These are phyloP conservation scores for Drosophila paranaensis DNA, from an alignment of 2,888 invertebrate species.

Conservation along the genomic window DNA sequence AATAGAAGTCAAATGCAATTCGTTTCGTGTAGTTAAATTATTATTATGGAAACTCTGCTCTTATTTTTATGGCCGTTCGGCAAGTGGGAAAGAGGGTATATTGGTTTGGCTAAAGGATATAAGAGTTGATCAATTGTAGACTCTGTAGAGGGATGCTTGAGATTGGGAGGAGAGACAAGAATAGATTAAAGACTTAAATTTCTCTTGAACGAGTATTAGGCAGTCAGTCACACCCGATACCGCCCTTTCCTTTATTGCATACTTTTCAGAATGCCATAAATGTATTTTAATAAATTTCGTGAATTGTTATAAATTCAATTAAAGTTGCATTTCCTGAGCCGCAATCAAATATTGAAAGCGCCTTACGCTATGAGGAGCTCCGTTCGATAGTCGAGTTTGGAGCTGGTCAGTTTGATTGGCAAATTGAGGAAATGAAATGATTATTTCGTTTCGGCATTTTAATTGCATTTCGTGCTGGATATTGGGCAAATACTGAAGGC, in stretches of 20 bases:
- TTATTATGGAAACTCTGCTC: conserved; percentile 11
- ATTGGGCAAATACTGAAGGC: conserved; percentile 10
- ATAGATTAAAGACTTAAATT: too few relatives aligned
- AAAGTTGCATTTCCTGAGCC: conserved; percentile 34
- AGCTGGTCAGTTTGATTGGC: conserved; percentile 45
- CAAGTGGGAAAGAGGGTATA: neutral
- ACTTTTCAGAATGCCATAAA: neutral
- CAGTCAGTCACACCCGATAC: neutral
- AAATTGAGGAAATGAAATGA: conserved; percentile 52
- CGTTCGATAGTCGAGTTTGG: too few relatives aligned
- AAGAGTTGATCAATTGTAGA: neutral
- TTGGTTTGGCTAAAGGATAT: neutral
- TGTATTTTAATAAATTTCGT: neutral
- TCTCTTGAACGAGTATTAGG: neutral
- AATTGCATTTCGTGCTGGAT: conserved; percentile 58
- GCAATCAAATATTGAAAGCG: conserved; percentile 19
- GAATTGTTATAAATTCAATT: conserved; percentile 48
- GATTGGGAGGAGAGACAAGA: too few relatives aligned
- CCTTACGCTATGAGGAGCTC: conserved; percentile 33
- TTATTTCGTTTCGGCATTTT: conserved; percentile 60
- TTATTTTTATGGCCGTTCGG: neutral
- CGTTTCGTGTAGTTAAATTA: conserved; percentile 24
- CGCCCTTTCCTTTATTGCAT: too few relatives aligned
- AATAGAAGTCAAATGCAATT: conserved; percentile 17
- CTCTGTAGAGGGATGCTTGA: too few relatives aligned